Percentiles rank a stretch among this genome's conserved stretches.
These are phyloP conservation scores for Eremobia ochroleuca DNA, from an alignment of 2,888 invertebrate genomes.

Conservation along the genomic window DNA sequence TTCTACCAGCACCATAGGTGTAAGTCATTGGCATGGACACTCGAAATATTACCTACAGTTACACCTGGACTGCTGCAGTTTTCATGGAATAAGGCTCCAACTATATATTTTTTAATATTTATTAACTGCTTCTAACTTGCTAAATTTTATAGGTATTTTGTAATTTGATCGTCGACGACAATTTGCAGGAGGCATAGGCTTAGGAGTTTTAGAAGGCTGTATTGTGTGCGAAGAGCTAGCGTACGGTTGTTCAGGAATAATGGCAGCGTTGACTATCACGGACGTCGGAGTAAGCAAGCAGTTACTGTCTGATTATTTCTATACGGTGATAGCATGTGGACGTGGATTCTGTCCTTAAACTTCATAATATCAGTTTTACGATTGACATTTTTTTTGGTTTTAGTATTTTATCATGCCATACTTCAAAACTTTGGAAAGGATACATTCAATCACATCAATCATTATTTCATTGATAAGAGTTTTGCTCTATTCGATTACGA, in stretches of 20 bases:
- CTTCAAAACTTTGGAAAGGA: constrained; percentile 12
- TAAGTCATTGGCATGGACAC: constrained; percentile 69
- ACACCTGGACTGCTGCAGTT: constrained; percentile 16
- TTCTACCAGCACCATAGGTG: constrained; percentile 75
- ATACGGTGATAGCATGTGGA: constrained; percentile 91
- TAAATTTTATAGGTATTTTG: not conserved
- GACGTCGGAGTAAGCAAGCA: constrained; percentile 90
- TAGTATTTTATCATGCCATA: constrained; percentile 19
- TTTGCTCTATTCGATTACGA: not conserved
- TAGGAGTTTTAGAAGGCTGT: constrained; percentile 94
- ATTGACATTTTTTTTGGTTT: constrained; percentile 38
- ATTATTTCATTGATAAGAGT: constrained; percentile 38
- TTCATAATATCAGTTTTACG: constrained; percentile 10
- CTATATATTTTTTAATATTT: not conserved
- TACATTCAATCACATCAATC: constrained; percentile 39
- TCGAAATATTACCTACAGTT: not conserved
- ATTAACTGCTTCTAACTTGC: constrained; percentile 40
- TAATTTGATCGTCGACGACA: constrained; percentile 20
- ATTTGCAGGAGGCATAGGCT: constrained; percentile 94
- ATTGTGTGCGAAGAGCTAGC: constrained; percentile 96
- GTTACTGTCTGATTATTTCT: constrained; percentile 43
- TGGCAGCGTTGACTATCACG: constrained; percentile 97
- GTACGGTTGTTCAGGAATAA: constrained; percentile 97
- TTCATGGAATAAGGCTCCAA: constrained; percentile 56
- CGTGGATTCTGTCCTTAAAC: constrained; percentile 26